Base-by-base conservation (phyloP, 2,797 vertebrate genomes). In the Enteromius thamalakanensis region DNA sequence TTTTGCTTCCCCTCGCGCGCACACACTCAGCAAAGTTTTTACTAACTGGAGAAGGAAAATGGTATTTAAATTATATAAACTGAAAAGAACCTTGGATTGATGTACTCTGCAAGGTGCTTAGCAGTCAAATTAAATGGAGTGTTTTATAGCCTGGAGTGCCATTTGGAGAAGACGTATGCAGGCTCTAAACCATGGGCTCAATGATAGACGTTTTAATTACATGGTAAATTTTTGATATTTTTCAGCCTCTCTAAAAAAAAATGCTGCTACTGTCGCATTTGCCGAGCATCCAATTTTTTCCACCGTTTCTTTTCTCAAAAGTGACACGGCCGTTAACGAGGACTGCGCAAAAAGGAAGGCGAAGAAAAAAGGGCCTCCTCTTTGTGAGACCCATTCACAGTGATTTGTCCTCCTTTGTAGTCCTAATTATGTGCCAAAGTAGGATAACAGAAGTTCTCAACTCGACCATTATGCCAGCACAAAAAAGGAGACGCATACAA, bases 371-470 rank as follows among this genome's bases (percentile, higher is more conserved):
- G 96, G 94, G 96, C 95, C 96, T 94, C 93, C 93, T 96, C 96
- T 97, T 99, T 99, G 96, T 98, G 96, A 96, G 94, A 94, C 90
- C 94, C 95, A 98, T 99, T 99, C 98, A 99, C 94, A 91, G 92
- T 93, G 96, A 99, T 98, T 99, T 99, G 98, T 99, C 96, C 97
- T 94, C 96, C 96, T 99, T 99, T 99, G 98, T 99, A 97, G 96
- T 98, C 96, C 97, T 99, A 99, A 99, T 99, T 99, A 99, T 99
- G 98, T 98, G 97, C 97, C 97, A 98, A 97, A 97, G 97, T 91
- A 95, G 98, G 98, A 99, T 99, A 99, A 99, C 98, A 99, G 97
- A 97, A 98, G 97, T 98, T 98, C 97, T 97, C 96, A 96, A 97
- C 97, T 98, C 96, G 96, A 94, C 97, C 97, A 99, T 99, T 99